phyloP scores from a whole-genome alignment of 2,113 vertebrate species.

The Aphyosemion australe region DNA sequence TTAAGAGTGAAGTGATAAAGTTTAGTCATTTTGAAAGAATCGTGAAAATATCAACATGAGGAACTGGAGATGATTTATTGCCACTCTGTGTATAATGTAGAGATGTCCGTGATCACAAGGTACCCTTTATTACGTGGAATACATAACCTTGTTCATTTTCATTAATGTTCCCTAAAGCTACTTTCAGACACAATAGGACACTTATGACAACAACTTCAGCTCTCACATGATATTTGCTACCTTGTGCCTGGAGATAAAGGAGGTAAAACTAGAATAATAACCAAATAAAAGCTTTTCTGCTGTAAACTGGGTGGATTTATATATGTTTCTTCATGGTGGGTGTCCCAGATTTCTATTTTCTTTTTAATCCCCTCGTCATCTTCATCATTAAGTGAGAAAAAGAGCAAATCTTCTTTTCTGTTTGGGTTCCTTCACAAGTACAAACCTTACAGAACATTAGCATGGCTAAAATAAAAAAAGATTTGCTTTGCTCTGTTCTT shows the following conservation, averaged over 20 bases:
- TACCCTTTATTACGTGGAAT: neutral
- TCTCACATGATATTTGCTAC: neutral
- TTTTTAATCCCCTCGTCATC: neutral
- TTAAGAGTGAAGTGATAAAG: too few species aligned
- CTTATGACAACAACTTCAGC: neutral
- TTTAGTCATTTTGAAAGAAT: neutral
- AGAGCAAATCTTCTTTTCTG: too few species aligned
- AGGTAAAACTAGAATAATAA: neutral
- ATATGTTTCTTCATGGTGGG: neutral
- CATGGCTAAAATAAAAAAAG: neutral
- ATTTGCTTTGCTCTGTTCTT: neutral
- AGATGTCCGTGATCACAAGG: neutral
- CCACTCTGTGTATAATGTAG: neutral
- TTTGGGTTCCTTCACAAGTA: neutral
- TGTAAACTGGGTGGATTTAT: neutral
- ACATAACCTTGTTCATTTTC: neutral
- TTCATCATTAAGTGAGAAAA: neutral
- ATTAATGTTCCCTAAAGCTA: slow-evolving; percentile 1
- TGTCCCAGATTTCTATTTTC: neutral
- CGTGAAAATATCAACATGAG: neutral
- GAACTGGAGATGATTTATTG: neutral
- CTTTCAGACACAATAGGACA: slow-evolving; percentile 1
- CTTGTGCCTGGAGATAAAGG: neutral
- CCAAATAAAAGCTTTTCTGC: neutral
- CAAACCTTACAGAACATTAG: neutral